phyloP scores from a whole-genome alignment of 2,113 vertebrate species.

The Catharus minimus region DNA sequence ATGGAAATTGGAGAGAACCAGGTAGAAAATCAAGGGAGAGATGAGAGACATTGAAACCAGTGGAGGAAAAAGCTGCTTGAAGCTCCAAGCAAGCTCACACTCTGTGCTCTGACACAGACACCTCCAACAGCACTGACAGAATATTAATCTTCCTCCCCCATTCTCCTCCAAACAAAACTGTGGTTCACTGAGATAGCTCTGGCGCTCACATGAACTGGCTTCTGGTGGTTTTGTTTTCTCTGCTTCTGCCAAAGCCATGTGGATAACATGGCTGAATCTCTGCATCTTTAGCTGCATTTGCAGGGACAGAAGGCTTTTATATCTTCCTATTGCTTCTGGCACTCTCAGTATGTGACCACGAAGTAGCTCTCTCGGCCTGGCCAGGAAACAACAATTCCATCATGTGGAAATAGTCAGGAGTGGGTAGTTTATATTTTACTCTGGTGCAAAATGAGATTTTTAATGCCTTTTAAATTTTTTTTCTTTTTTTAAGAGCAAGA shows the following conservation, averaged over 20 bases:
- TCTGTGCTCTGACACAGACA: constrained; percentile 16
- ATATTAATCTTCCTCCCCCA: neutral
- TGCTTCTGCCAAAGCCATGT: neutral
- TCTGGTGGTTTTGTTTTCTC: constrained; percentile 5
- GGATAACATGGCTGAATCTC: neutral
- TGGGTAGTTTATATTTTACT: constrained; percentile 1
- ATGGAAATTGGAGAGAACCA: neutral
- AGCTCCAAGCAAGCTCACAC: neutral
- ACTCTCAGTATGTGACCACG: rapidly evolving
- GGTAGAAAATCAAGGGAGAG: neutral
- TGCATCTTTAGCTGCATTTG: constrained; percentile 2
- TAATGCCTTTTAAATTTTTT: neutral
- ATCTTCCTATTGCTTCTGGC: neutral
- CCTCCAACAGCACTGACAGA: neutral
- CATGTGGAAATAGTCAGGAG: neutral
- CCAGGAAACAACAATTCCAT: constrained; percentile 8
- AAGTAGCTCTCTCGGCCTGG: neutral
- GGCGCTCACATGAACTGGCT: neutral
- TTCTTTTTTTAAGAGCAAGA: neutral
- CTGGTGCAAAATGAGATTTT: neutral
- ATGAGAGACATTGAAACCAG: neutral
- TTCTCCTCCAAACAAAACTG: constrained; percentile 12
- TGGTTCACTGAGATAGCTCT: constrained; percentile 15
- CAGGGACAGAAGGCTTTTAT: neutral
- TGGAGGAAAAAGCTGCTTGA: neutral